phyloP scores from a whole-genome alignment of 1,140 invertebrate genomes.

The Dendroctonus ponderosae region DNA sequence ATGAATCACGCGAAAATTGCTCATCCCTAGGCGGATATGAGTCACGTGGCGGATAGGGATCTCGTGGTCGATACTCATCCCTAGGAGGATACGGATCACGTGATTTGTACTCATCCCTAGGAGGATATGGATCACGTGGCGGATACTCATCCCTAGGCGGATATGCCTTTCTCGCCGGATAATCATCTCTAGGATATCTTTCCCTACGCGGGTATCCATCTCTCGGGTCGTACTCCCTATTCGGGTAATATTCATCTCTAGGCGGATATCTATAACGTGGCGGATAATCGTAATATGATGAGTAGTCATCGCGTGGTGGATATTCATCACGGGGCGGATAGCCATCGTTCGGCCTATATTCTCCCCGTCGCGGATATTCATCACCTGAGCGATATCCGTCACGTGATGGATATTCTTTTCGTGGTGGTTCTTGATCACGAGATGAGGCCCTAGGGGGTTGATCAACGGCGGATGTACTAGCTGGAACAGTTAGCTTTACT shows the following conservation, averaged over 20 bases:
- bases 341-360: neutral
- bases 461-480: neutral
- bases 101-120: no score
- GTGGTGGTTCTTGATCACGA: neutral
- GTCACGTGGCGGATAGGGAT: neutral
- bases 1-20: neutral
- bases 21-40: neutral
- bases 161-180: no score
- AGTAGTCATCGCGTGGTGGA: neutral
- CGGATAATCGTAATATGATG: no score
- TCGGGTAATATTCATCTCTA: neutral
- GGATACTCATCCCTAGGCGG: neutral
- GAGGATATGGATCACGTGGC: neutral
- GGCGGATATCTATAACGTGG: neutral
- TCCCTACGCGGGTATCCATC: slow-evolving; percentile 3
- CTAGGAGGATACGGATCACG: no score
- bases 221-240: neutral
- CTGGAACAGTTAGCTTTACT: no score
- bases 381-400: neutral
- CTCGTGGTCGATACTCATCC: no score
- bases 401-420: neutral
- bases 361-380: neutral
- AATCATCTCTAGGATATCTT: no score
- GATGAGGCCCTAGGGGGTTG: neutral
- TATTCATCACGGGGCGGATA: neutral